Percentiles rank a stretch among this genome's conserved stretches.
Evolutionary conservation across 2,113 vertebrate genomes (phyloP).

Genomic region (Pterocles orientalis): DNA sequence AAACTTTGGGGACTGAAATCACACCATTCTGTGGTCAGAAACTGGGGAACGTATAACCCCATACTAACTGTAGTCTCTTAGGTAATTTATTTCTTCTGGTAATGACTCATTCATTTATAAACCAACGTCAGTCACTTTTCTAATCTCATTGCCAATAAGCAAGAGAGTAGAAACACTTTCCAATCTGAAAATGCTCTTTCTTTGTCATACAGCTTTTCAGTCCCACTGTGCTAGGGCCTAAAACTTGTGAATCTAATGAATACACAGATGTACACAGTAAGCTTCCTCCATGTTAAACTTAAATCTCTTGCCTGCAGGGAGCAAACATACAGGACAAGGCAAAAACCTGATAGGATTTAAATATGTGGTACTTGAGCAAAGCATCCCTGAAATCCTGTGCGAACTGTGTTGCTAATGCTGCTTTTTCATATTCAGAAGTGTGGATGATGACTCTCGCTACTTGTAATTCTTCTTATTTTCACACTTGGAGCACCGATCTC

Average conservation of each 20-base stretch:
- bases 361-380: neutral
- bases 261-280: neutral
- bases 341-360: constrained; percentile 14
- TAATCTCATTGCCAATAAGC: neutral
- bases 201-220: neutral
- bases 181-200: neutral
- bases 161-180: constrained; percentile 4
- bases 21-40: neutral
- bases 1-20: neutral
- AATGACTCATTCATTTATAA: constrained; percentile 7
- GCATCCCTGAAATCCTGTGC: constrained; percentile 1
- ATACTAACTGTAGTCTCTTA: neutral
- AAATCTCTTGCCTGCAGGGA: neutral
- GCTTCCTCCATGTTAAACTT: neutral
- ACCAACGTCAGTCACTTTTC: neutral
- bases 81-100: neutral
- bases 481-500: neutral
- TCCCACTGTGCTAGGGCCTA: neutral
- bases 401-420: constrained; percentile 20
- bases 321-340: neutral
- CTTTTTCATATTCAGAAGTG: constrained; percentile 5
- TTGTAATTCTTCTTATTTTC: neutral
- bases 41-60: neutral
- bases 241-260: neutral
- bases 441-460: neutral